Conservation (phyloP, 30 jellyfish, hydroid and myxozoan genomes). For the Aurelia aurita region DNA sequence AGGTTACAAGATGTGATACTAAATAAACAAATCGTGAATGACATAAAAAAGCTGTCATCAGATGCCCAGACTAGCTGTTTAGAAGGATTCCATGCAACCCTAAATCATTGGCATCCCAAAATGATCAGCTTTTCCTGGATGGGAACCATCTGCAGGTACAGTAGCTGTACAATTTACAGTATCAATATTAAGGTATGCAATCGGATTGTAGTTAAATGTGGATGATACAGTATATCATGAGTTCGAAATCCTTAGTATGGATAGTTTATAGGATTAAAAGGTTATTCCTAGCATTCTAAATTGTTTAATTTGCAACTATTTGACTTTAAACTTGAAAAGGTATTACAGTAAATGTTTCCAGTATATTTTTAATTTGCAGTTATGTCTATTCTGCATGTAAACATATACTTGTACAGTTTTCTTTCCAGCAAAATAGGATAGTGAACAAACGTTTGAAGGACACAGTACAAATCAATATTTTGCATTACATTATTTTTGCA, state of each 20-base stretch:
- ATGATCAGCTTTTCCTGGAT: constrained; percentile 10
- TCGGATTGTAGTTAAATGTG: no score
- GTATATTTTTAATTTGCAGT: no score
- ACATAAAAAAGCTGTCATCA: neutral
- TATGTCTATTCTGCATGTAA: no score
- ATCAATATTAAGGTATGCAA: no score
- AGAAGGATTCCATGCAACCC: constrained; percentile 3
- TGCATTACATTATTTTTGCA: no score
- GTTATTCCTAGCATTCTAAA: neutral
- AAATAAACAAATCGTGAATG: neutral
- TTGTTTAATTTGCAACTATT: neutral
- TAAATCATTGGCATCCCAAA: constrained; percentile 10
- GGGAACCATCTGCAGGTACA: constrained; percentile 15
- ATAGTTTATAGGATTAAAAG: neutral
- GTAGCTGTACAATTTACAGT: neutral
- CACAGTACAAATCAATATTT: no score
- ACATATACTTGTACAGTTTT: no score
- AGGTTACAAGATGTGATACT: neutral
- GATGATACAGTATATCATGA: neutral
- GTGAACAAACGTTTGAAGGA: no score
- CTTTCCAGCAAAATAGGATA: no score
- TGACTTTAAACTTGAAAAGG: no score
- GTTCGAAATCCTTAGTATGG: neutral
- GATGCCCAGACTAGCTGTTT: neutral
- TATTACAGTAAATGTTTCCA: no score